Conservation (phyloP, 2,113 vertebrate species). For the Terrapene triunguis region DNA sequence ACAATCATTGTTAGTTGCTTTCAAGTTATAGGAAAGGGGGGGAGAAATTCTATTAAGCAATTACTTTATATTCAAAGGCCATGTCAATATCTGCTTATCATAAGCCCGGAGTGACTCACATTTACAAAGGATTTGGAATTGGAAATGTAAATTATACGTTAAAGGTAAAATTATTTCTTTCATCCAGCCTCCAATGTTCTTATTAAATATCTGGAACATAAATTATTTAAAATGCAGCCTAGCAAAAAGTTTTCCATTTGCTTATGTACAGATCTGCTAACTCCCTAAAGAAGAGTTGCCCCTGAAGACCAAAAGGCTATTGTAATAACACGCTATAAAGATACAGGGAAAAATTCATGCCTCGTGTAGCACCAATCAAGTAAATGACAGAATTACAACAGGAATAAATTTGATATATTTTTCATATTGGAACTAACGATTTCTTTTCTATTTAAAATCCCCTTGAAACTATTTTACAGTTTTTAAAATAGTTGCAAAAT, state of each 20-base stretch:
- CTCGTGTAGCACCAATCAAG: background rate
- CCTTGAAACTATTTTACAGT: background rate
- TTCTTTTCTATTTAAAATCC: accelerated
- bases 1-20: background rate
- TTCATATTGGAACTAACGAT: accelerated
- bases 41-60: background rate
- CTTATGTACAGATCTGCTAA: background rate
- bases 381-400: background rate
- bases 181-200: background rate
- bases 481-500: background rate
- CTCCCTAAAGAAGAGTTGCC: background rate
- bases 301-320: background rate
- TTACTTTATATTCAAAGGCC: background rate
- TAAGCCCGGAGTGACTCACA: background rate
- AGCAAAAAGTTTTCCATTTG: background rate
- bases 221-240: background rate
- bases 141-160: conserved; percentile 15
- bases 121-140: conserved; percentile 16
- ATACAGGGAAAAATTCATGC: background rate
- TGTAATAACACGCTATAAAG: background rate
- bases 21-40: background rate
- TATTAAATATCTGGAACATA: conserved; percentile 23
- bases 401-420: background rate
- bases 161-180: conserved; percentile 37
- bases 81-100: background rate